phyloP scores from a whole-genome alignment of 2,797 vertebrate genomes.

The Rhynchotus rufescens region DNA sequence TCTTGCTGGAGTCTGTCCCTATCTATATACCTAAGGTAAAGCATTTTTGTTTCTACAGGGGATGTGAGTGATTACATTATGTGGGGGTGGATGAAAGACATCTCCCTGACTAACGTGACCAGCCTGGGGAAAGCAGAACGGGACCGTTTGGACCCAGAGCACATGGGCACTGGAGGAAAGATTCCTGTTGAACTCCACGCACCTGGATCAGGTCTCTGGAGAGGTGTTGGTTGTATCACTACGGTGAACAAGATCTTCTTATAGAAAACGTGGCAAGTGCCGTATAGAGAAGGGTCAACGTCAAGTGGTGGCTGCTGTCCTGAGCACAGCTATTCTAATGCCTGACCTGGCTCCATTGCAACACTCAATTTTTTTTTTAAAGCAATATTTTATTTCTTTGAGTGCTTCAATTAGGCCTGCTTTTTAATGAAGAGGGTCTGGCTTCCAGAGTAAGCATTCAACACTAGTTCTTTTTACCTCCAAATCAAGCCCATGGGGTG shows the following conservation, averaged over 20 bases:
- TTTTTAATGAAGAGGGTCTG: neutral
- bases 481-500: neutral
- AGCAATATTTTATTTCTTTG: neutral
- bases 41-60: neutral
- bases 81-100: neutral
- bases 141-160: neutral
- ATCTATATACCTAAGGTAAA: neutral
- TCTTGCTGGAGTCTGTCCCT: neutral
- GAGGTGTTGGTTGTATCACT: neutral
- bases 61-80: fast-evolving
- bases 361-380: neutral
- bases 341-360: neutral
- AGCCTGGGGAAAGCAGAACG: neutral
- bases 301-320: neutral
- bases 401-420: neutral
- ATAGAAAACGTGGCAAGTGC: neutral
- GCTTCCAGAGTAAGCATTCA: neutral
- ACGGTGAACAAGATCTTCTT: neutral
- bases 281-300: neutral
- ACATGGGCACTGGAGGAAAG: neutral
- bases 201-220: fast-evolving
- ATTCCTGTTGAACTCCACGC: neutral
- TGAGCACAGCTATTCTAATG: neutral
- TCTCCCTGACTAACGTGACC: neutral
- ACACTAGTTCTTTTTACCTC: neutral